phyloP scores from a whole-genome alignment of 2,797 vertebrate species.

The Platyrinchus mystaceus region DNA sequence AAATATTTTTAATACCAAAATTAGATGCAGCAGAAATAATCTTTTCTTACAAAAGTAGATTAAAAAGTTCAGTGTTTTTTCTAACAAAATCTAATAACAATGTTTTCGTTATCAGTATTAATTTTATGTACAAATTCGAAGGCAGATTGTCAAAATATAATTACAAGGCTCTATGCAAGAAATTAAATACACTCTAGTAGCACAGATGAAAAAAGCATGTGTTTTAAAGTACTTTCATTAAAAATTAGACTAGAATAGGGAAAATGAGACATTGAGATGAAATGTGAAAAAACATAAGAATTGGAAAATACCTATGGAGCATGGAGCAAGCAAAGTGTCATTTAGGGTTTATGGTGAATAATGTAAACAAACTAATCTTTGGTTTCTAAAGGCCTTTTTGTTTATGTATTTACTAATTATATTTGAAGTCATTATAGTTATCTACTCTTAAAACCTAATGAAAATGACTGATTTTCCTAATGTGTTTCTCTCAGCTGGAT shows the following conservation, averaged over 20 bases:
- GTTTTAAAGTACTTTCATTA: slow-evolving; percentile 29
- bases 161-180: slow-evolving; percentile 17
- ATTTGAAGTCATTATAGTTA: not conserved
- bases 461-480: not conserved
- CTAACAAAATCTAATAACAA: not conserved
- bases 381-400: not conserved
- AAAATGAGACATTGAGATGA: not conserved
- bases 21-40: not conserved
- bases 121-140: slow-evolving; percentile 13
- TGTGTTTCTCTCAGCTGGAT: not conserved
- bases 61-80: not conserved
- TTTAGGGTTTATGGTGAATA: not conserved
- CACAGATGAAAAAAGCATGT: not conserved
- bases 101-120: slow-evolving; percentile 4
- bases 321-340: not conserved
- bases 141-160: slow-evolving; percentile 39
- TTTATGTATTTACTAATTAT: not conserved
- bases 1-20: slow-evolving; percentile 31
- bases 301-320: not conserved
- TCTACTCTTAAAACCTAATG: not conserved
- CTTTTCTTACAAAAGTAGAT: slow-evolving; percentile 15
- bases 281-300: not conserved
- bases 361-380: not conserved
- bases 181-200: not conserved
- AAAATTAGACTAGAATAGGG: not conserved